phyloP scores from a whole-genome alignment of 2,888 invertebrate genomes.

The Eilema depressum region DNA sequence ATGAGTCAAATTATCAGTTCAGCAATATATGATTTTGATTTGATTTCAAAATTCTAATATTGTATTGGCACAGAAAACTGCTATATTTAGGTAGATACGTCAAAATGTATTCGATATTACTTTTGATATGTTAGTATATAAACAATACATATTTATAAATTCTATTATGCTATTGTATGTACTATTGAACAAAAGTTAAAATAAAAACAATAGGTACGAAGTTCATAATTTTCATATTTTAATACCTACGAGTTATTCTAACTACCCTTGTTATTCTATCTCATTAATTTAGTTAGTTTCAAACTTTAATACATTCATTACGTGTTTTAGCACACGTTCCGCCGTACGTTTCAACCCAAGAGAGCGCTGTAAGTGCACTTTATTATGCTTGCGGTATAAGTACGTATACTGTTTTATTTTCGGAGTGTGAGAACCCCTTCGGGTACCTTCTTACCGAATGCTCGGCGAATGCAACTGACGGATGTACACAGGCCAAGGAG shows the following conservation, averaged over 20 bases:
- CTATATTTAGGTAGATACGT: no score
- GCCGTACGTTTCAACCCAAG: background rate
- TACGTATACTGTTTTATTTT: background rate
- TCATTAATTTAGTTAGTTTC: background rate
- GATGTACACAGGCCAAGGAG: no score
- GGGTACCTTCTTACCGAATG: no score
- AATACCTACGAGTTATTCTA: background rate
- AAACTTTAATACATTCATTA: background rate
- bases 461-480: no score
- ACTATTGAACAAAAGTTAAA: background rate
- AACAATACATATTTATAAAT: constrained; percentile 1
- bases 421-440: no score
- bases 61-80: background rate
- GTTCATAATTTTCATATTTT: background rate
- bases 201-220: background rate
- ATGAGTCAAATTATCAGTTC: no score
- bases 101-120: background rate
- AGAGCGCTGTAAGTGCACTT: background rate
- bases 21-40: no score
- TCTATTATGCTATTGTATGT: background rate
- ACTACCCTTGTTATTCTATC: background rate
- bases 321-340: background rate
- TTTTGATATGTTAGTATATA: background rate
- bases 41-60: background rate
- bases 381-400: background rate